phyloP scores from a whole-genome alignment of 2,797 vertebrate genomes.

The Poecile montanus region DNA sequence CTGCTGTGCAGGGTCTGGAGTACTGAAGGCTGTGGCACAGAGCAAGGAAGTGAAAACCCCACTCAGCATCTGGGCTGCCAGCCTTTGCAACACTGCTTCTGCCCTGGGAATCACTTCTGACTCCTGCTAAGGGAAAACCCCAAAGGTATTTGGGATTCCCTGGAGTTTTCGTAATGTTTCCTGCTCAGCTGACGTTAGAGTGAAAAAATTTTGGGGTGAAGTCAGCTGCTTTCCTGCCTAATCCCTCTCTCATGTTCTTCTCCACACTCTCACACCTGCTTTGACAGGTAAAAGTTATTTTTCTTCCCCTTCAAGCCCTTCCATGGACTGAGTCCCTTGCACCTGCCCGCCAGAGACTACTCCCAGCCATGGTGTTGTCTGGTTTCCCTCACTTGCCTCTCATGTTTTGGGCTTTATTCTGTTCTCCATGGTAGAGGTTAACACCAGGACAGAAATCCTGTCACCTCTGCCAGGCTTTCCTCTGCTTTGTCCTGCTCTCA shows the following conservation, averaged over 20 bases:
- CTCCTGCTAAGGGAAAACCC: background rate
- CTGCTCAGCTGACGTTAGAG: accelerated
- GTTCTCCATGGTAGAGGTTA: background rate
- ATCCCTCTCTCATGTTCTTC: background rate
- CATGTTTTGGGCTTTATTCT: background rate
- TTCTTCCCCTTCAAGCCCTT: background rate
- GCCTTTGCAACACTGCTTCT: background rate
- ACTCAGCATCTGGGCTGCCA: background rate
- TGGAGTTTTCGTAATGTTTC: background rate
- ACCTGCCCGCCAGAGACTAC: background rate
- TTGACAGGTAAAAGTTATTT: background rate
- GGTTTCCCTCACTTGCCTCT: background rate
- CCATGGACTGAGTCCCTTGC: background rate
- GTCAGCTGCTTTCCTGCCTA: background rate
- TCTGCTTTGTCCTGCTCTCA: background rate
- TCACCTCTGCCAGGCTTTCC: background rate
- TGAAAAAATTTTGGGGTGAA: background rate
- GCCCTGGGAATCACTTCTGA: background rate
- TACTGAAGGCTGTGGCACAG: background rate
- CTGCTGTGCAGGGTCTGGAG: background rate
- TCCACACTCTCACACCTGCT: background rate
- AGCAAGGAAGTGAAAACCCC: background rate
- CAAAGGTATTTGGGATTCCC: background rate
- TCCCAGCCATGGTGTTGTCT: background rate
- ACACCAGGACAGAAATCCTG: background rate